Evolutionary conservation across 2,797 vertebrate genomes (phyloP).

Genomic region (Catostomus latipinnis): DNA sequence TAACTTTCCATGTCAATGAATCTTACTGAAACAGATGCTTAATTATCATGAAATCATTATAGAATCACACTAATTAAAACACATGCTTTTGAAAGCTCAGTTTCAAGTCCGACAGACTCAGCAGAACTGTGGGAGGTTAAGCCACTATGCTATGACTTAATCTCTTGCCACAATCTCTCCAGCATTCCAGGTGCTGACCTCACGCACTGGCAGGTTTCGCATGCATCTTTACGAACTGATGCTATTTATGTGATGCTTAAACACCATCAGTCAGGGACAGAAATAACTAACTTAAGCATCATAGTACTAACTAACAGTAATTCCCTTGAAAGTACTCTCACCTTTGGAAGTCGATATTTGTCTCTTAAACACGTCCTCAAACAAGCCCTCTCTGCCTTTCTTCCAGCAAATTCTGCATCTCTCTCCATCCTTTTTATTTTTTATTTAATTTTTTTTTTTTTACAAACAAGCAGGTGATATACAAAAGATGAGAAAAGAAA

Average conservation of each 20-base stretch:
- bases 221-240: not conserved
- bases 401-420: slow-evolving; percentile 91
- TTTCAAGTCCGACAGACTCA: not conserved
- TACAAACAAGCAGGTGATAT: not conserved
- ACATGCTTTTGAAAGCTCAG: slow-evolving; percentile 6
- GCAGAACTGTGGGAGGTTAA: slow-evolving; percentile 10
- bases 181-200: not conserved
- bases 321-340: slow-evolving; percentile 65
- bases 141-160: slow-evolving; percentile 35
- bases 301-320: not conserved
- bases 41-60: not conserved
- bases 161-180: slow-evolving; percentile 18
- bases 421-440: slow-evolving; percentile 87
- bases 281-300: slow-evolving; percentile 6
- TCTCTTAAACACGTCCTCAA: slow-evolving; percentile 92
- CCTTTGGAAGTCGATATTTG: slow-evolving; percentile 95
- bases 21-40: not conserved
- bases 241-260: slow-evolving; percentile 11
- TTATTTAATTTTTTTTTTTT: slow-evolving; percentile 1
- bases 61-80: not conserved
- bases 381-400: slow-evolving; percentile 92
- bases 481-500: not conserved
- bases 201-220: not conserved
- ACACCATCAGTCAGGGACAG: not conserved
- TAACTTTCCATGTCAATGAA: not conserved